These are phyloP conservation scores for Dendronephthya gigantea DNA, from an alignment of 64 coral and sea anemone genomes.

Conservation along the genomic window DNA sequence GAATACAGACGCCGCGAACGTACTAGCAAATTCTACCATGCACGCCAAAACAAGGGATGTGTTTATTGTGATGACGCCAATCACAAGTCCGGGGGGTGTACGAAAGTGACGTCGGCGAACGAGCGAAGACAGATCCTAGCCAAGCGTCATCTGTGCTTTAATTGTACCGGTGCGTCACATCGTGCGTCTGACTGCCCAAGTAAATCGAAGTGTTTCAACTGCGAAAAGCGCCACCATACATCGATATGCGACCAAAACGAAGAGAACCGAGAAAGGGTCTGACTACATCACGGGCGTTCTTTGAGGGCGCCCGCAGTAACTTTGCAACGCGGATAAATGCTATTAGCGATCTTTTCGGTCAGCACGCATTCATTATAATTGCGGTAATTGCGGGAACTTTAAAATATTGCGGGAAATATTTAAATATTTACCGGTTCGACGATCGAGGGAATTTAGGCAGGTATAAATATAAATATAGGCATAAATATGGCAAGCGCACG, in stretches of 20 bases:
- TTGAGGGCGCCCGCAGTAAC: too few species aligned
- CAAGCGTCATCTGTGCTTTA: neutral
- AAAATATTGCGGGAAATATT: conserved; percentile 14
- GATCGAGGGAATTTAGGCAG: neutral
- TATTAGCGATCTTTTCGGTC: too few species aligned
- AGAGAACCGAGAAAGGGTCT: neutral
- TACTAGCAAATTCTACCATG: neutral
- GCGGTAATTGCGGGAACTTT: neutral
- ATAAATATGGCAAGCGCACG: neutral
- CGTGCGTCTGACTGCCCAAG: neutral
- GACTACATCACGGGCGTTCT: neutral
- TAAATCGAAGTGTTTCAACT: neutral
- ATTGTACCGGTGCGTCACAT: neutral
- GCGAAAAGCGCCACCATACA: neutral
- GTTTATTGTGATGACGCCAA: neutral
- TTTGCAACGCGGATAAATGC: too few species aligned
- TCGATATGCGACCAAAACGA: neutral
- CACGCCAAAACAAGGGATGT: too few species aligned
- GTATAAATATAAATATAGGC: neutral
- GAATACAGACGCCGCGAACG: too few species aligned
- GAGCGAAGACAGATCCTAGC: conserved; percentile 1
- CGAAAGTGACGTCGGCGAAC: neutral
- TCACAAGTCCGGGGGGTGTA: neutral
- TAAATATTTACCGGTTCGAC: neutral
- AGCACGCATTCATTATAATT: neutral